phyloP scores from a whole-genome alignment of 2,797 vertebrate genomes.

The Masticophis lateralis region DNA sequence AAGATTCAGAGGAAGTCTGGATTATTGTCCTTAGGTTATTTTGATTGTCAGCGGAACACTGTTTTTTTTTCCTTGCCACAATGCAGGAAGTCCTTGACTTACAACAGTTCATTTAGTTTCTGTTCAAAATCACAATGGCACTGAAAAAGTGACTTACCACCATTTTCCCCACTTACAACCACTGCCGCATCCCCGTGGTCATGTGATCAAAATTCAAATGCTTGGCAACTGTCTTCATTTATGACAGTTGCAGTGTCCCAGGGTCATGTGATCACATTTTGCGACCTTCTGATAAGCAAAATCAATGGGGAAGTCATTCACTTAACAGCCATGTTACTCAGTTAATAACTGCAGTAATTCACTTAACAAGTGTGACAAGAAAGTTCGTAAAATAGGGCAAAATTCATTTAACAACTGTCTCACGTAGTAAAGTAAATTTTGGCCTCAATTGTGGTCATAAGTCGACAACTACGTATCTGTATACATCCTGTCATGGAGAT shows the following conservation, averaged over 20 bases:
- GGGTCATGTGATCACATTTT: background rate
- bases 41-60: background rate
- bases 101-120: background rate
- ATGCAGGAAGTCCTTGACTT: background rate
- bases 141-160: background rate
- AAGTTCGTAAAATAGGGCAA: background rate
- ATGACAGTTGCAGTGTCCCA: background rate
- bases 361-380: background rate
- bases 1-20: background rate
- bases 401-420: background rate
- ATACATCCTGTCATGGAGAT: background rate
- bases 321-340: background rate
- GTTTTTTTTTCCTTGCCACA: background rate
- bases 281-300: background rate
- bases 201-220: background rate
- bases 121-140: background rate
- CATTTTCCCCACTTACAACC: background rate
- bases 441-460: too few species aligned
- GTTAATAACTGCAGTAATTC: background rate
- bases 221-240: background rate
- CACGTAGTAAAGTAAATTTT: too few species aligned
- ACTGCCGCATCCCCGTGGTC: background rate
- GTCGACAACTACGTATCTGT: background rate
- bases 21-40: background rate
- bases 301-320: background rate